A percentile compares a stretch with the other conserved stretches of the same genome.
These are phyloP conservation scores for Alethe castanea DNA, from an alignment of 2,113 vertebrate genomes.

Conservation along the genomic window DNA sequence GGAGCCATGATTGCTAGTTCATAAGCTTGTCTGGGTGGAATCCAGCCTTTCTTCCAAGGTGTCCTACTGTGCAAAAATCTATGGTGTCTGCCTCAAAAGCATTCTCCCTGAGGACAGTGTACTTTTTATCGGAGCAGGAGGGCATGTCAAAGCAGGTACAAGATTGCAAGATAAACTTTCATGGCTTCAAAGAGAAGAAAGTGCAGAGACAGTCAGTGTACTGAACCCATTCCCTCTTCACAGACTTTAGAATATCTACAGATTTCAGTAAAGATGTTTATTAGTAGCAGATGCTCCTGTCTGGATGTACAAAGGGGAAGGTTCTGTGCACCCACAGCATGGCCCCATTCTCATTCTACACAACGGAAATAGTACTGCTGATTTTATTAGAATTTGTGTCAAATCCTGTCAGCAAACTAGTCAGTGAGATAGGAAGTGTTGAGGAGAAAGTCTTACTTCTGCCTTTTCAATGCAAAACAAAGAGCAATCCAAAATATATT, in stretches of 20 bases:
- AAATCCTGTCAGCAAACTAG: not conserved
- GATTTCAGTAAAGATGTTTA: not conserved
- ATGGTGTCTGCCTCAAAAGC: not conserved
- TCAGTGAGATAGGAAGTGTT: not conserved
- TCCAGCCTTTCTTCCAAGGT: not conserved
- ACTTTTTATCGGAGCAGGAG: not conserved
- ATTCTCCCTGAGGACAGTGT: not conserved
- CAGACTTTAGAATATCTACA: not conserved
- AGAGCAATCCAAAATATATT: not conserved
- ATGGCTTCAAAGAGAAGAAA: not conserved
- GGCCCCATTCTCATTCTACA: not conserved
- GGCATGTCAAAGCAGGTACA: not conserved
- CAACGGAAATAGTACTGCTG: not conserved
- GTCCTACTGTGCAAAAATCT: not conserved
- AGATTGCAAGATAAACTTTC: not conserved
- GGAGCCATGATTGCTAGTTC: not conserved
- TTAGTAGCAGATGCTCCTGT: not conserved
- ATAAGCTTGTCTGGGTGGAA: not conserved
- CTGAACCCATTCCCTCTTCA: not conserved
- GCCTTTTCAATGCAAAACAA: not conserved
- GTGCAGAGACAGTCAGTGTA: not conserved
- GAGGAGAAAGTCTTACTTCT: not conserved
- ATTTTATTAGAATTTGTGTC: not conserved
- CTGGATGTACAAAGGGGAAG: not conserved
- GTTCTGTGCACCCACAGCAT: not conserved